Evolutionary conservation across 2,888 invertebrate genomes (phyloP).

Genomic region (Trissolcus brochymenae): DNA sequence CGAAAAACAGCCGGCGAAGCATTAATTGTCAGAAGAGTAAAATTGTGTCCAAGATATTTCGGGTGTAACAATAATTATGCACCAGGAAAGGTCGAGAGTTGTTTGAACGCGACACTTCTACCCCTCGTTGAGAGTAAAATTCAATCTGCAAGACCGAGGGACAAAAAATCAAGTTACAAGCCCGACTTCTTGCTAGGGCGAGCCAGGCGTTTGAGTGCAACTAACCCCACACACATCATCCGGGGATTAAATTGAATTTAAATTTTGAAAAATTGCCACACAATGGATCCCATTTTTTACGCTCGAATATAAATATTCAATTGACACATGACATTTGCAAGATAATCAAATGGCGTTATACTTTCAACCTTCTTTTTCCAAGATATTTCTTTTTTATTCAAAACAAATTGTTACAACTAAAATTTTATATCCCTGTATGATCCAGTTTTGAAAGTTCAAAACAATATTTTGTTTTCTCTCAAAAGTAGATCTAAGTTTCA

Average conservation of each 20-base stretch:
- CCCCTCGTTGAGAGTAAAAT: slow-evolving; percentile 31
- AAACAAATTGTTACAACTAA: neutral
- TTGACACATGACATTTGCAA: neutral
- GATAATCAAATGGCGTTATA: neutral
- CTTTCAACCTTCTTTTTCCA: neutral
- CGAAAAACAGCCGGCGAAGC: slow-evolving; percentile 40
- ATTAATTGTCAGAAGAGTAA: slow-evolving; percentile 46
- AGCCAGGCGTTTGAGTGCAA: slow-evolving; percentile 20
- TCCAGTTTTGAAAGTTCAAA: too few relatives aligned
- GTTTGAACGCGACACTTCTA: slow-evolving; percentile 37
- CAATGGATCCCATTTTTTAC: slow-evolving; percentile 33
- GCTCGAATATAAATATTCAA: slow-evolving; percentile 21
- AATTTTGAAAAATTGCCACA: slow-evolving; percentile 47
- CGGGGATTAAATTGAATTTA: slow-evolving; percentile 38
- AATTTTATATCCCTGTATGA: too few relatives aligned
- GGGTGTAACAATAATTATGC: slow-evolving; percentile 51
- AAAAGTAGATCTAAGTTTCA: too few relatives aligned
- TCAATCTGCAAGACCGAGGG: slow-evolving; percentile 39
- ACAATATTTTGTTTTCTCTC: too few relatives aligned
- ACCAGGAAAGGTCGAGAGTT: slow-evolving; percentile 42
- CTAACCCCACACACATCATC: slow-evolving; percentile 14
- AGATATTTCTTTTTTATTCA: neutral
- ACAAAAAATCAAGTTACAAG: slow-evolving; percentile 45
- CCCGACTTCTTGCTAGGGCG: slow-evolving; percentile 15
- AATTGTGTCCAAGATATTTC: slow-evolving; percentile 51